A percentile compares a stretch with the other conserved stretches of the same genome.
phyloP scores from a whole-genome alignment of 2,888 invertebrate genomes.

The Nomada ruficornis region DNA sequence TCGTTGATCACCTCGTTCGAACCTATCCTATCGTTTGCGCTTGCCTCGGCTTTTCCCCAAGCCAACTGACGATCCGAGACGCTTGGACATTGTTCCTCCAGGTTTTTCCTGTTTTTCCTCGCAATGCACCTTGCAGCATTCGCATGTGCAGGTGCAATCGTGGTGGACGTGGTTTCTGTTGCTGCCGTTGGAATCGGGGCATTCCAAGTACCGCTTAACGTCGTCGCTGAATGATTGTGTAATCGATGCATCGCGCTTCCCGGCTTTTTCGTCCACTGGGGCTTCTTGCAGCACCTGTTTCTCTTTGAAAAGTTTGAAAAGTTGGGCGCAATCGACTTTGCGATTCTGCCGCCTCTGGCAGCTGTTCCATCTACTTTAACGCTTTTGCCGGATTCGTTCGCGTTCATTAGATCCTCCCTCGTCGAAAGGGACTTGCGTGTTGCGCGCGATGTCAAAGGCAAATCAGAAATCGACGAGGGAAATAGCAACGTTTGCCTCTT shows the following conservation, averaged over 20 bases:
- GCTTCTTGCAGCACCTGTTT: background rate
- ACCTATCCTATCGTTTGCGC: background rate
- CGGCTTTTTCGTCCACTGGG: background rate
- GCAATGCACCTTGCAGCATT: background rate
- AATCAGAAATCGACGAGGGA: constrained; percentile 22
- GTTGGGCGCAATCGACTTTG: background rate
- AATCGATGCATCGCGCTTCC: background rate
- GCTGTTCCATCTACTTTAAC: too few species aligned
- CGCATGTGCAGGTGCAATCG: background rate
- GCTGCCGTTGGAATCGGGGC: background rate
- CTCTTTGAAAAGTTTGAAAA: background rate
- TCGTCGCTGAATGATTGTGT: background rate
- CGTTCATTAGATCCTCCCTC: background rate
- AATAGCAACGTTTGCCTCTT: constrained; percentile 8
- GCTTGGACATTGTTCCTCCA: background rate
- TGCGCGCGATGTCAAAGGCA: background rate
- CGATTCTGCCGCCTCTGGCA: background rate
- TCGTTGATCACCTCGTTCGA: background rate
- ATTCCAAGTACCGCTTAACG: background rate
- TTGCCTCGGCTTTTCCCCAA: background rate
- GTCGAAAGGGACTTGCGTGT: background rate
- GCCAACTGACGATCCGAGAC: background rate
- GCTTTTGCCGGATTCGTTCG: background rate
- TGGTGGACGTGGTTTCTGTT: background rate
- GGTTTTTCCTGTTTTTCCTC: background rate